These are phyloP conservation scores for Iselma pallidipennis DNA, from an alignment of 2,888 invertebrate species.

Conservation along the genomic window DNA sequence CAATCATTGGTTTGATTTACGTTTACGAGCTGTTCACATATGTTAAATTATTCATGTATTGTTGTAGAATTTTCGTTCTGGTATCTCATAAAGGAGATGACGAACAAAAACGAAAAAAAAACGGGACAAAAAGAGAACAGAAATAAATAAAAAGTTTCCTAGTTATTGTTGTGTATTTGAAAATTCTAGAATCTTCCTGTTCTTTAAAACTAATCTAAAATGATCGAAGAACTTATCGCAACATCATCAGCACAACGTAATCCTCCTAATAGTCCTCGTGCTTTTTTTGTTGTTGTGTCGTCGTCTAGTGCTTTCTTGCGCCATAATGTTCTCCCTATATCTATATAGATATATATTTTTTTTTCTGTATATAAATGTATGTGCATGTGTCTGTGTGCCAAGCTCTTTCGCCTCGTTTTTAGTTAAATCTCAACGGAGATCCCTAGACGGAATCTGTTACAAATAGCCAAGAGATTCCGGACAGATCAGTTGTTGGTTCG, in stretches of 20 bases:
- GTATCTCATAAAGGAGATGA: no score
- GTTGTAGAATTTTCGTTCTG: background rate
- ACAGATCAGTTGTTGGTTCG: constrained; percentile 14
- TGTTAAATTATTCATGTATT: constrained; percentile 9
- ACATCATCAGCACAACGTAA: background rate
- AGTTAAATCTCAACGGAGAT: background rate
- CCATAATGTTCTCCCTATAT: no score
- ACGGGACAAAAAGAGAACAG: background rate
- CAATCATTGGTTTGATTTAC: constrained; percentile 23
- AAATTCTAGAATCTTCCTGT: no score
- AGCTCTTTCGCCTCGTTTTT: background rate
- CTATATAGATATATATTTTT: no score
- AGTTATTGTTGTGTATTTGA: no score
- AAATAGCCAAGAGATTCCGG: constrained; percentile 20
- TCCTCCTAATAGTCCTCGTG: no score
- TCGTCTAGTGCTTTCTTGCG: no score
- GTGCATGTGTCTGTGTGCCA: background rate
- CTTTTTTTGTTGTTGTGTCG: background rate
- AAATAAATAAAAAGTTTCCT: no score
- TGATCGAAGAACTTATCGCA: background rate
- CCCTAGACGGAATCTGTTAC: constrained; percentile 26
- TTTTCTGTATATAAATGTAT: no score
- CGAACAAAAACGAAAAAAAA: background rate
- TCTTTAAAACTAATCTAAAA: no score
- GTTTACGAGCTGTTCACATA: constrained; percentile 18